These are phyloP conservation scores for Gila robusta DNA, from an alignment of 2,797 vertebrate genomes.

Conservation along the genomic window DNA sequence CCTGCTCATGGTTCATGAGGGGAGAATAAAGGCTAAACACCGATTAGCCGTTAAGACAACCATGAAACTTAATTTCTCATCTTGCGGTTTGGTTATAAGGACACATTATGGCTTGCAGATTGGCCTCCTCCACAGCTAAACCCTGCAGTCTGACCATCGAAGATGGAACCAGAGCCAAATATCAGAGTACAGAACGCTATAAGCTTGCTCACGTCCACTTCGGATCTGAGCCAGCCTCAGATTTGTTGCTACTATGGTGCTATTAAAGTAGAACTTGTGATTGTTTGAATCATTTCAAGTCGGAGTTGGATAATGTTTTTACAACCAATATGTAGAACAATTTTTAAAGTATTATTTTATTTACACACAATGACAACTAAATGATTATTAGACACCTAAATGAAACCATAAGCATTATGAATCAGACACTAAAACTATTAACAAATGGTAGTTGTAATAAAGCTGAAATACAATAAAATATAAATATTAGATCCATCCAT, in stretches of 20 bases:
- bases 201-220: background rate
- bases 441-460: background rate
- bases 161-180: slow-evolving; percentile 23
- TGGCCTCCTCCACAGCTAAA: background rate
- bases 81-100: slow-evolving; percentile 8
- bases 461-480: background rate
- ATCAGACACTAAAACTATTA: background rate
- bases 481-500: background rate
- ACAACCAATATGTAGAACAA: background rate
- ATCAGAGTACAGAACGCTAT: background rate
- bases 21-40: slow-evolving; percentile 27
- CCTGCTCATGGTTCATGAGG: slow-evolving; percentile 35
- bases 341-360: background rate
- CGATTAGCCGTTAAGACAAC: slow-evolving; percentile 32
- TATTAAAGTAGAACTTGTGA: background rate
- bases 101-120: slow-evolving; percentile 6
- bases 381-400: background rate
- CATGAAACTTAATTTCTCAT: slow-evolving; percentile 21
- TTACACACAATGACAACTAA: background rate
- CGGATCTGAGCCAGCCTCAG: background rate
- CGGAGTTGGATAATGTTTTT: background rate
- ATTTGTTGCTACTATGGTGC: background rate
- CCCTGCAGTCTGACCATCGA: slow-evolving; percentile 19
- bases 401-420: background rate
- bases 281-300: background rate